These are phyloP conservation scores for Pseudochirops corinnae DNA, from an alignment of 2,797 vertebrate species.

Conservation along the genomic window DNA sequence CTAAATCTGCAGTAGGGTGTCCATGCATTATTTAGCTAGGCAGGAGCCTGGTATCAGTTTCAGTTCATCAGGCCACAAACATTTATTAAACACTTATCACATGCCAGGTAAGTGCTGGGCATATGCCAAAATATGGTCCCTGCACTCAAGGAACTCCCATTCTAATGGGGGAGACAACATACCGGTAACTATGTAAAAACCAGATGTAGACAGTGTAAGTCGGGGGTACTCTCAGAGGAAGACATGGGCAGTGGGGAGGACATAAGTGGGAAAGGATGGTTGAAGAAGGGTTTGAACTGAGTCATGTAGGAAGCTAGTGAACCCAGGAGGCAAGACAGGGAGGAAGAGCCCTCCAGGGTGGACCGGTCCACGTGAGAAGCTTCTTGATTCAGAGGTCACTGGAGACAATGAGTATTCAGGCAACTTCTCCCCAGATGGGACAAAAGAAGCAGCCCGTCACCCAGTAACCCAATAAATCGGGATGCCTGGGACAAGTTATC, in stretches of 20 bases:
- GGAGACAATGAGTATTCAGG: neutral
- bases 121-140: neutral
- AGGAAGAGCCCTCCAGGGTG: neutral
- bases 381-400: neutral
- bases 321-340: neutral
- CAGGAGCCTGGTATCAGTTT: neutral
- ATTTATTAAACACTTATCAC: neutral
- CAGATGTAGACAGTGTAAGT: neutral
- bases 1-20: neutral
- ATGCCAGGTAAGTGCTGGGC: neutral
- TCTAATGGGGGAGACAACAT: neutral
- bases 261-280: neutral
- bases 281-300: neutral
- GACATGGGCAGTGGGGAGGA: neutral
- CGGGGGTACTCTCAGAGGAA: neutral
- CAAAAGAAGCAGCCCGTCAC: neutral
- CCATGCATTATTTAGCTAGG: neutral
- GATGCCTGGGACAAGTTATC: neutral
- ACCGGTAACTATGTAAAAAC: neutral
- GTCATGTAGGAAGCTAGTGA: neutral
- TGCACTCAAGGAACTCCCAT: neutral
- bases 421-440: neutral
- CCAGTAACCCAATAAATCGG: fast-evolving
- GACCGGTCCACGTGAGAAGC: neutral
- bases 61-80: neutral